Base-by-base conservation (phyloP, 2,797 vertebrate genomes). In the Molossus molossus region DNA sequence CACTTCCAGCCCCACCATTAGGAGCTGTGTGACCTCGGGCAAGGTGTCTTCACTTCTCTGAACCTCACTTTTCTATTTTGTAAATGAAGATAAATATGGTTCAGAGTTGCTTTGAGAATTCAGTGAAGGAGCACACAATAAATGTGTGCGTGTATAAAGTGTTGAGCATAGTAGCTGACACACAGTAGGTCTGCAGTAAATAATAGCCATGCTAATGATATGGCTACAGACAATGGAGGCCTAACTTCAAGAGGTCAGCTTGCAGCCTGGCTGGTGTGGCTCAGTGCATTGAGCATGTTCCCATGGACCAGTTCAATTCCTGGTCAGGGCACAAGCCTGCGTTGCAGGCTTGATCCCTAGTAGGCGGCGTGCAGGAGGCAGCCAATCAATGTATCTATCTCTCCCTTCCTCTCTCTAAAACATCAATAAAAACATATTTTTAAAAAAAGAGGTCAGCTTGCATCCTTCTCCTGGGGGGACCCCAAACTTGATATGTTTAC, bases 21-120 rank as follows among this genome's bases (percentile, higher is more conserved):
- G 53, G 33, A 27, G 29, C 72, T 57, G 5, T 76, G n/a, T 69
- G 62, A 64, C 77, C 72, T 70, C 20, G 72, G 33, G 18, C 40
- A 70, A 40, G 25, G 29, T 17, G 21, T 90, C 87, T 73, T 76
- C 27, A 40, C 12, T n/a, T 82, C 67, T 93, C 83, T 80, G 73
- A 65, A 69, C 23, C 77, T 93, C 53, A 69, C 55, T 69, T 73
- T 94, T 95, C 40, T 93, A 13, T 79, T 92, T 69, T 70, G 12
- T 37, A 76, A 60, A 25, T 50, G 50, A 87, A 87, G 55, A 25
- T 64, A 83, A 58, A 64, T 45, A 37, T 23, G 29, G 58, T 86
- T 69, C 53, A 91, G 89, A 85, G 45, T 21, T 85, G 72, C 79
- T 96, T 87, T 85, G 79, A 89, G 55, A 76, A 58, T 77, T 65